phyloP scores from a whole-genome alignment of 1,140 invertebrate species.

The Nasonia giraulti region DNA sequence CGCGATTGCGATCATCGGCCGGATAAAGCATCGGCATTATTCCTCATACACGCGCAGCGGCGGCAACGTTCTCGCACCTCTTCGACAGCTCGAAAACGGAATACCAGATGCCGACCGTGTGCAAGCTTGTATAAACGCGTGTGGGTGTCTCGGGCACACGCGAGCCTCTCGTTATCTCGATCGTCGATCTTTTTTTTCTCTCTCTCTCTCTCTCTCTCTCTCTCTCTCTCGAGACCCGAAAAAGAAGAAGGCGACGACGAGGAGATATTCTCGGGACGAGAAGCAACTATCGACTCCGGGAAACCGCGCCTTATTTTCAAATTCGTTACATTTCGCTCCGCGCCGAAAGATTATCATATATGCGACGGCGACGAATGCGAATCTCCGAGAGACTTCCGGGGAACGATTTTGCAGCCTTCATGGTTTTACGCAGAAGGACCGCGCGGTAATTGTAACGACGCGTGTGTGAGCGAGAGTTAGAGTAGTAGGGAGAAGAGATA shows the following conservation, averaged over 20 bases:
- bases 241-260: background rate
- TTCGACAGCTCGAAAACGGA: conserved; percentile 57
- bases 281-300: background rate
- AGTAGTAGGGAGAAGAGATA: background rate
- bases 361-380: conserved; percentile 2
- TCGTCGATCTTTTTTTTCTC: background rate
- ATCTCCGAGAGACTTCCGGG: conserved; percentile 1
- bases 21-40: conserved; percentile 56
- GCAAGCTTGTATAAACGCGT: conserved; percentile 45
- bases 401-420: background rate
- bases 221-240: background rate
- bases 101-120: conserved; percentile 67
- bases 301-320: conserved; percentile 20
- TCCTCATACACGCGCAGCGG: conserved; percentile 38
- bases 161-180: conserved; percentile 20
- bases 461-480: no score
- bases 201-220: no score
- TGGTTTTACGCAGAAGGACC: conserved; percentile 4
- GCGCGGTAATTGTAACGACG: background rate
- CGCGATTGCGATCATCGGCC: conserved; percentile 58
- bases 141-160: background rate
- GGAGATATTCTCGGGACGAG: background rate
- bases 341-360: background rate
- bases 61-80: conserved; percentile 43
- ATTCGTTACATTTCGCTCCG: background rate